Conservation (phyloP, 2,797 vertebrate species). For the Xiphorhynchus erythropygius region DNA sequence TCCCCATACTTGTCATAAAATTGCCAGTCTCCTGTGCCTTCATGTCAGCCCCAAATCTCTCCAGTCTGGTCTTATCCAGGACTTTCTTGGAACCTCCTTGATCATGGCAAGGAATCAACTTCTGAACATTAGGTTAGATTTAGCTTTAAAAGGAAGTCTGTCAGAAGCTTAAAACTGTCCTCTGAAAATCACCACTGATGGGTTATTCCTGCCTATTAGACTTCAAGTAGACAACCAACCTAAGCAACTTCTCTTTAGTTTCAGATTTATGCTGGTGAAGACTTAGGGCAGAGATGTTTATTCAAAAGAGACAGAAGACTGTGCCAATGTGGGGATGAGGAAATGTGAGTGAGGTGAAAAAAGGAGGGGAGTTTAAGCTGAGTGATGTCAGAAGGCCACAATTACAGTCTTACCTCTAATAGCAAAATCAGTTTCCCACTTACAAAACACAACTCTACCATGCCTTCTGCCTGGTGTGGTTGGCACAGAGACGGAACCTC, state of each 20-base stretch:
- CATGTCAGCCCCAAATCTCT: neutral
- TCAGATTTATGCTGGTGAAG: neutral
- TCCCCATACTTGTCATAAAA: neutral
- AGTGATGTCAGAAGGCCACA: neutral
- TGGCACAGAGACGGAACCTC: neutral
- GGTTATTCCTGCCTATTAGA: neutral
- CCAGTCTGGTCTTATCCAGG: neutral
- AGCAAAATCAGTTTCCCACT: neutral
- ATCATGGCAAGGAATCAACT: neutral
- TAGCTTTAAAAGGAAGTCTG: neutral
- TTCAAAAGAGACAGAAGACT: neutral
- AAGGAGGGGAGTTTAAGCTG: neutral
- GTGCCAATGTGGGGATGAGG: neutral
- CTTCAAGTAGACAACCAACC: neutral
- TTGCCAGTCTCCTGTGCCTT: neutral
- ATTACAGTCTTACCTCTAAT: neutral
- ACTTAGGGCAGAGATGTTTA: neutral
- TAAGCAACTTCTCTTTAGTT: neutral
- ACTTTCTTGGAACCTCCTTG: neutral
- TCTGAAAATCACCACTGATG: neutral
- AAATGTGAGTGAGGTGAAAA: neutral
- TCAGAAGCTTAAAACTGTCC: neutral
- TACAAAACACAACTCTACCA: neutral
- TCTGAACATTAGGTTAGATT: neutral
- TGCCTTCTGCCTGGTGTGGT: neutral